These are phyloP conservation scores for Nebria salina DNA, from an alignment of 2,888 invertebrate genomes.

Conservation along the genomic window DNA sequence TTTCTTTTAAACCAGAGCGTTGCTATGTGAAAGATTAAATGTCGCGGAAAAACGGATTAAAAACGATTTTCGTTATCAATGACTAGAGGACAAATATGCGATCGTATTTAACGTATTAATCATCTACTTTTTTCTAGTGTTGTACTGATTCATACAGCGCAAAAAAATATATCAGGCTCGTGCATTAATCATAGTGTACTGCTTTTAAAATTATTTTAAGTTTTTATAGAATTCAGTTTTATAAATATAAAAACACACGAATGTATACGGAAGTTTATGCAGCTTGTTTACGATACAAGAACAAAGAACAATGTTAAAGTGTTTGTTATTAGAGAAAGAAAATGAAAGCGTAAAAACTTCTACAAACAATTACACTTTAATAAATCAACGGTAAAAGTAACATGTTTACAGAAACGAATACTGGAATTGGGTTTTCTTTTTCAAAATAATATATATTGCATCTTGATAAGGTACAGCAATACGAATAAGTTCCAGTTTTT, in stretches of 20 bases:
- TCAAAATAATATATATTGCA: background rate
- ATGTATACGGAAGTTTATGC: constrained; percentile 34
- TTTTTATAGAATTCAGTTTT: too few species aligned
- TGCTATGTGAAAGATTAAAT: constrained; percentile 18
- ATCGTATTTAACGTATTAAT: constrained; percentile 27
- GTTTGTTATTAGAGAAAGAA: constrained; percentile 24
- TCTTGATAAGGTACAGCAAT: background rate
- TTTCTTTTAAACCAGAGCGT: constrained; percentile 18
- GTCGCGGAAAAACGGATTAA: constrained; percentile 30
- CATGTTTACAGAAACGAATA: constrained; percentile 31
- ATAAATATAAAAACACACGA: constrained; percentile 43
- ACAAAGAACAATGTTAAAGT: constrained; percentile 9
- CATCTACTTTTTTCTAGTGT: constrained; percentile 7
- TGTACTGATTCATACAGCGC: background rate
- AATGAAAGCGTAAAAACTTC: constrained; percentile 39
- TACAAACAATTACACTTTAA: constrained; percentile 41
- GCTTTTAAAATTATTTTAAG: too few species aligned
- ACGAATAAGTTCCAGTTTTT: background rate
- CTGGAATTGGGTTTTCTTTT: constrained; percentile 33
- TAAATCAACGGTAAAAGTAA: constrained; percentile 31
- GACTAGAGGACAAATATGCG: constrained; percentile 21
- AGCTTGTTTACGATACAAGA: background rate
- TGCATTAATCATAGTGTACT: too few species aligned
- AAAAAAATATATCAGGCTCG: background rate
- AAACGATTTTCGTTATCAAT: constrained; percentile 17